A percentile compares a stretch with the other conserved stretches of the same genome.
Evolutionary conservation across 2,113 vertebrate genomes (phyloP).

Genomic region (Oxygymnocypris stewartii): DNA sequence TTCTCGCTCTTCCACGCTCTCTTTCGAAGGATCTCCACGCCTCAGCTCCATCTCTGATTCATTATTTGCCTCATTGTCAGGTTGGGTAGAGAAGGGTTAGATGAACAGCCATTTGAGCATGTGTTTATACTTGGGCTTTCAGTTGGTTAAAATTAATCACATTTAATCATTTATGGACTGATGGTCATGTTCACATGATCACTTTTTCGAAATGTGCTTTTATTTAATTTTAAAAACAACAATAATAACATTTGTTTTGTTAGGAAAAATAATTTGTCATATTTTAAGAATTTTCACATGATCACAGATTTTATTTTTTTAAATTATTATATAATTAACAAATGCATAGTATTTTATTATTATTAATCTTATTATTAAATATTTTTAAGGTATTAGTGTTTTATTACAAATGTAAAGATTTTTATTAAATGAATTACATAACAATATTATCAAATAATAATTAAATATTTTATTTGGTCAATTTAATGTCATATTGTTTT

Average conservation of each 20-base stretch:
- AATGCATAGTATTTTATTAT: neutral
- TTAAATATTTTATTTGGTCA: neutral
- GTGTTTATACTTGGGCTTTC: neutral
- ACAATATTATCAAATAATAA: neutral
- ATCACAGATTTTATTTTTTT: neutral
- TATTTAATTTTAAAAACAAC: neutral
- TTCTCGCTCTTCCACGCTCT: neutral
- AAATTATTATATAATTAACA: neutral
- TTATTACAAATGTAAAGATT: neutral
- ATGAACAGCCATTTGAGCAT: slow-evolving; percentile 5
- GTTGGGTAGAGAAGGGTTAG: neutral
- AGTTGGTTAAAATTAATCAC: neutral
- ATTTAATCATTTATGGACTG: slow-evolving; percentile 20
- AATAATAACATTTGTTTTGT: neutral
- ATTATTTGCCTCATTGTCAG: slow-evolving; percentile 24
- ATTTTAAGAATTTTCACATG: neutral
- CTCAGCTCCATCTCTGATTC: neutral
- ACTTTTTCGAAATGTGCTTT: neutral
- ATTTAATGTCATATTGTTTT: neutral
- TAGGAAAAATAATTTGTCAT: neutral
- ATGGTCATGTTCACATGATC: neutral
- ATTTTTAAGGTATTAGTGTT: neutral
- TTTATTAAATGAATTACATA: neutral
- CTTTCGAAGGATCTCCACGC: neutral
- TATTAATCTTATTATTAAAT: neutral